Evolutionary conservation across 1,140 invertebrate genomes (phyloP).

Genomic region (Metaphire vulgaris): DNA sequence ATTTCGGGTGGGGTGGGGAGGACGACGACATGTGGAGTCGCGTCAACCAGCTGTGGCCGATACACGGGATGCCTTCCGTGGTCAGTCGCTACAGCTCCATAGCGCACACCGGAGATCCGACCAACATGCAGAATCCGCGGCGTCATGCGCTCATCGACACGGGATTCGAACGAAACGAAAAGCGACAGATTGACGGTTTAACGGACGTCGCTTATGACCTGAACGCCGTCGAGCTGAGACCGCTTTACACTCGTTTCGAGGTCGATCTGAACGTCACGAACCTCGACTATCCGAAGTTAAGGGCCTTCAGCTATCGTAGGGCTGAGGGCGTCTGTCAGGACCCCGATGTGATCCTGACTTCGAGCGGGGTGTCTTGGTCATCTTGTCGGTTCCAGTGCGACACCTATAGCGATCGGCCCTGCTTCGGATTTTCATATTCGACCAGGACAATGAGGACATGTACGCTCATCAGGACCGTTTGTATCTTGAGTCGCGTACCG

Average conservation of each 20-base stretch:
- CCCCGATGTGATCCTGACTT: neutral
- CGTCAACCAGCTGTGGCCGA: neutral
- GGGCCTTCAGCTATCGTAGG: neutral
- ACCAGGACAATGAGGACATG: too few species aligned
- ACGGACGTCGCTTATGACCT: neutral
- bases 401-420: neutral
- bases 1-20: slow-evolving; percentile 67
- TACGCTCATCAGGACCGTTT: too few species aligned
- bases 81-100: neutral
- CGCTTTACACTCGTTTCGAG: neutral
- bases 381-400: neutral
- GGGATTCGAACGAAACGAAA: neutral
- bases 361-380: neutral
- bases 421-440: neutral
- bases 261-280: neutral
- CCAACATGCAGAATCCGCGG: neutral
- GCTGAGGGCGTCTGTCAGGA: neutral
- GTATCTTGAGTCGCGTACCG: too few species aligned
- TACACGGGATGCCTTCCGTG: neutral
- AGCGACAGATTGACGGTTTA: too few species aligned
- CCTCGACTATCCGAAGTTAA: neutral
- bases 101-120: neutral
- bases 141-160: neutral
- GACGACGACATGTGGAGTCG: slow-evolving; percentile 65
- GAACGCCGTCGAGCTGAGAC: neutral